Conservation (phyloP, 2,113 vertebrate genomes). For the Fregata magnificens region DNA sequence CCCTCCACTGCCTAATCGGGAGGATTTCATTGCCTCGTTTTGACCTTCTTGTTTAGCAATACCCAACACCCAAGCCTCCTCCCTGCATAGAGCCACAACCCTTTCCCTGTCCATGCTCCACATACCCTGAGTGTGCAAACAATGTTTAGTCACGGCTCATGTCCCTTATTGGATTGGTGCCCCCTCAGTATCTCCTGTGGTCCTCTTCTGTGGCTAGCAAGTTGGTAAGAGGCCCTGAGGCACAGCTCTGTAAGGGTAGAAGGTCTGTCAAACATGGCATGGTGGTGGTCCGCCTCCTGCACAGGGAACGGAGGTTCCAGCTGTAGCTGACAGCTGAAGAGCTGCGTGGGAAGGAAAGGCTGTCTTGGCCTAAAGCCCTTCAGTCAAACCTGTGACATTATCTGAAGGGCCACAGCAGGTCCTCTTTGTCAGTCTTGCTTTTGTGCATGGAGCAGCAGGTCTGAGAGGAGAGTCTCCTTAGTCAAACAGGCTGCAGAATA, state of each 20-base stretch:
- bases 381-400: neutral
- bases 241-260: neutral
- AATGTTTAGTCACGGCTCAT: neutral
- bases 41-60: neutral
- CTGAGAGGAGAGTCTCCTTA: neutral
- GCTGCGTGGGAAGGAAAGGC: neutral
- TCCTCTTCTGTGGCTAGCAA: neutral
- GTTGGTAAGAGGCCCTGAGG: neutral
- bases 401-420: neutral
- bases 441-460: fast-evolving
- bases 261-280: neutral
- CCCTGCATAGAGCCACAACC: neutral
- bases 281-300: neutral
- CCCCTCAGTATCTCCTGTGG: neutral
- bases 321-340: neutral
- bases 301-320: neutral
- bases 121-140: neutral
- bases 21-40: neutral
- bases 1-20: neutral
- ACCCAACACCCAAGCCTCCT: neutral
- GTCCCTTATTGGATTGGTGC: neutral
- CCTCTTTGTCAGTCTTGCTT: neutral
- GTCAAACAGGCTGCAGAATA: neutral
- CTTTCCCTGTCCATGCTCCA: neutral
- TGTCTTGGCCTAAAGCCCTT: neutral